These are phyloP conservation scores for Alethe castanea DNA, from an alignment of 2,113 vertebrate species.

Conservation along the genomic window DNA sequence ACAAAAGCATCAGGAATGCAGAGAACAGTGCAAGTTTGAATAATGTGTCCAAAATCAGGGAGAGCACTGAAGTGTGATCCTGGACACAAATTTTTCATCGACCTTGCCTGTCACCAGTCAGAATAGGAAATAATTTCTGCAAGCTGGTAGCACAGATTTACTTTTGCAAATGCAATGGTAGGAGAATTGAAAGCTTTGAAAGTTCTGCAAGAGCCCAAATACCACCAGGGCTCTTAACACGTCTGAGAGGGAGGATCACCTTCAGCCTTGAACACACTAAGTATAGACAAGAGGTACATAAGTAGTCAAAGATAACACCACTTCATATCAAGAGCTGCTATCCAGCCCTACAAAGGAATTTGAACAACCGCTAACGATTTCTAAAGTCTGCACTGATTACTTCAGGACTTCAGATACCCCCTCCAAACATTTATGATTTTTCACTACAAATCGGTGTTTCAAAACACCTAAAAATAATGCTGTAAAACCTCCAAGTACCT, in stretches of 20 bases:
- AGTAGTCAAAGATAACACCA: constrained; percentile 53
- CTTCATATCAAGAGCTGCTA: constrained; percentile 45
- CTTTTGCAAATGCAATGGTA: not conserved
- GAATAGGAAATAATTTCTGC: not conserved
- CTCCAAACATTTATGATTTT: constrained; percentile 43
- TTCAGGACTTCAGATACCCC: not conserved
- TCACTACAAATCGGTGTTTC: constrained; percentile 8
- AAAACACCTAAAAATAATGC: not conserved
- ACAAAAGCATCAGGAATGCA: not conserved
- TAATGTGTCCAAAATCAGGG: not conserved
- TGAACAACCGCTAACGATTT: constrained; percentile 26
- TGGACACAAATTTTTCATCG: not conserved
- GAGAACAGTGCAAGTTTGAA: not conserved
- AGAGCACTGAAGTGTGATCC: not conserved
- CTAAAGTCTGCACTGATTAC: constrained; percentile 46
- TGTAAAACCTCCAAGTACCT: not conserved
- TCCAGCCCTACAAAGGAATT: constrained; percentile 51
- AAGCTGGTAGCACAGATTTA: not conserved
- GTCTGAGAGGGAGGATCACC: constrained; percentile 38
- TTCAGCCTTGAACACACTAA: constrained; percentile 29
- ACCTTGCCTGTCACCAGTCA: not conserved
- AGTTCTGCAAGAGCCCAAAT: not conserved
- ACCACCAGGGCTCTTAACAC: not conserved
- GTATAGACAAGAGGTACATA: constrained; percentile 44
- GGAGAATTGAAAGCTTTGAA: not conserved